Percentiles rank a stretch among this genome's conserved stretches.
phyloP scores from a whole-genome alignment of 2,888 invertebrate genomes.

The Drosophila mimetica region DNA sequence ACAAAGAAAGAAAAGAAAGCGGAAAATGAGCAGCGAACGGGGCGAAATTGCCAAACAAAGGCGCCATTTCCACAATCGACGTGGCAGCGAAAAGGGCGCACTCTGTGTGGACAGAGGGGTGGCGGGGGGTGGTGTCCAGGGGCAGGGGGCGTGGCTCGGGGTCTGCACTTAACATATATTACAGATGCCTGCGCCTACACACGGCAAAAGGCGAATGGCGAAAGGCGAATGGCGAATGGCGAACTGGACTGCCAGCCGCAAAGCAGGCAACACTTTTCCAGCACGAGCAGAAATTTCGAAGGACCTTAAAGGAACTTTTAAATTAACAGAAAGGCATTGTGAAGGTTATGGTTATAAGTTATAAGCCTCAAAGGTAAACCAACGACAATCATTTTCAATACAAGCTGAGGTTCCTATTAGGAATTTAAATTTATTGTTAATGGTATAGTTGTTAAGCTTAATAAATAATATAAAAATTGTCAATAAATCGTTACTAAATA shows the following conservation, averaged over 20 bases:
- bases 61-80: constrained; percentile 56
- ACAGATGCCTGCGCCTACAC: constrained; percentile 39
- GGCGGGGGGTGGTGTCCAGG: background rate
- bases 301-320: background rate
- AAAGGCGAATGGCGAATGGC: background rate
- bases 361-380: too few relatives aligned
- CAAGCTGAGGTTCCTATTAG: background rate
- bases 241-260: constrained; percentile 1
- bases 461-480: too few relatives aligned
- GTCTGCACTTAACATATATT: constrained; percentile 40
- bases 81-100: constrained; percentile 23
- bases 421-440: too few relatives aligned
- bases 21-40: constrained; percentile 65
- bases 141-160: background rate
- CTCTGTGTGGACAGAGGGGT: too few relatives aligned
- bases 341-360: background rate
- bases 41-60: constrained; percentile 70
- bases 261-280: constrained; percentile 5
- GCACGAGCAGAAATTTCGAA: background rate
- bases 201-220: background rate
- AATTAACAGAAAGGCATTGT: background rate
- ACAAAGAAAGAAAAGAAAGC: constrained; percentile 52
- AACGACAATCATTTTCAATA: too few relatives aligned
- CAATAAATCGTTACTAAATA: too few relatives aligned
- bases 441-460: too few relatives aligned